Base-by-base conservation (phyloP, 2,888 invertebrate genomes). In the Drosophila neonasuta region DNA sequence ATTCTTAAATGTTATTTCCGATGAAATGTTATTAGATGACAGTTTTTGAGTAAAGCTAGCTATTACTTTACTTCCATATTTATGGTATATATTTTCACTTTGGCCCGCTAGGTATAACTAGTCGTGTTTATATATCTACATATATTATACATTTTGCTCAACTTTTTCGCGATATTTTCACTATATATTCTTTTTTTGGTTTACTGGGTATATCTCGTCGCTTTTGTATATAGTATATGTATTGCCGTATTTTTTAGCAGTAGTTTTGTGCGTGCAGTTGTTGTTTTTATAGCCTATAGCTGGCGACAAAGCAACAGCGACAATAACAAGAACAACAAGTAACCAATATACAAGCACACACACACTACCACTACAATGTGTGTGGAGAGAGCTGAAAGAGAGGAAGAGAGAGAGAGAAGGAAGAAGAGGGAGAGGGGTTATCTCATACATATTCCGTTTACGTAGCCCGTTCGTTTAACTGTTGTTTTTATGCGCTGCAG, bases 401-500 rank as follows among this genome's bases (percentile, higher is more conserved):
- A 13, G 20, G 13, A 30, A n/a, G 13, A 3, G 41, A 32, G 13
- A 42, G 29, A 29, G 24, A n/a, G n/a, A 6, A 29, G 29, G 15
- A 15, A 15, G 15, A 15, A 44, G 17, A 32, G 30, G n/a, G 29
- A 15, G 45, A 17, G 68, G 55, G 59, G 75, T 67, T 79, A 76
- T 78, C 84, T 81, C 81, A 87, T 83, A 84, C 85, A 83, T 88
- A 88, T 86, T 81, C 86, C 80, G 88, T 88, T 80, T 88, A 88
- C 88, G 87, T 88, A 85, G 86, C 80, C 86, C 89, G 88, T 84
- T 87, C 83, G 87, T 79, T 88, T 87, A 86, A 86, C 89, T 89
- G 88, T 88, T 89, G 88, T 89, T 90, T 89, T 89, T 89, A 88
- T 89, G 84, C 86, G 88, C 86, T 90, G 89, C 90, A 89, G 89